Evolutionary conservation across 2,113 vertebrate genomes (phyloP), one percentile per base, ranked within the genome.

Genomic region (Dicrurus megarhynchus): DNA sequence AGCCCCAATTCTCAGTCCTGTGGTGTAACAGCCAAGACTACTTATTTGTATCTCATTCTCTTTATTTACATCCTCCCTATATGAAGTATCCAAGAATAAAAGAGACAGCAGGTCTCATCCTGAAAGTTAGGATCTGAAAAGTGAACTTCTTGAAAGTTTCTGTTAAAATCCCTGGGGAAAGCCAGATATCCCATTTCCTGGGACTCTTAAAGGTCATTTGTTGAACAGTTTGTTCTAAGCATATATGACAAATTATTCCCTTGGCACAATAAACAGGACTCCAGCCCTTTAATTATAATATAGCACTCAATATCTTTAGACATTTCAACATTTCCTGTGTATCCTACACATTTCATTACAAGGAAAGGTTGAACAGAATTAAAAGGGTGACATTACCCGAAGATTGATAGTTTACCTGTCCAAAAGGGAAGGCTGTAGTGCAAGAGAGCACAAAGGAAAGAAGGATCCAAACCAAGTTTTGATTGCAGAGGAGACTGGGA

Each of bases 211-310:
- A 98, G 98, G 98, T 98, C 98, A 97, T 98, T 97, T 97, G 94
- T 97, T 97, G 97, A 96, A 95, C 94, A 96, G 90, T 95, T 97
- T 97, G 82, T 96, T 91, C 95, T 96, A 68, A 97, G 96, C 67
- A 89, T 91, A 53, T 97, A 97, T 98, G 97, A 98, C 97, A 98
- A 98, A 98, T 98, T 96, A 97, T 97, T 97, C 46, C 65, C 95
- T 93, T 98, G 97, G 97, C 97, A 98, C 94, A 42, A 83, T 93
- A 98, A 98, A 96, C 95, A 97, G 97, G 95, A 96, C 61, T 74
- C 94, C 95, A 95, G 94, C 94, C 97, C 97, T 98, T 98, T 98
- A 98, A 98, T 98, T 98, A 98, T 97, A 98, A 98, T 98, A 97
- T 94, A 97, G 97, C 96, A 92, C 96, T 97, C 94, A 81, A 96